Base-by-base conservation (phyloP, 1,140 invertebrate genomes). In the Chironomus striatipennis region DNA sequence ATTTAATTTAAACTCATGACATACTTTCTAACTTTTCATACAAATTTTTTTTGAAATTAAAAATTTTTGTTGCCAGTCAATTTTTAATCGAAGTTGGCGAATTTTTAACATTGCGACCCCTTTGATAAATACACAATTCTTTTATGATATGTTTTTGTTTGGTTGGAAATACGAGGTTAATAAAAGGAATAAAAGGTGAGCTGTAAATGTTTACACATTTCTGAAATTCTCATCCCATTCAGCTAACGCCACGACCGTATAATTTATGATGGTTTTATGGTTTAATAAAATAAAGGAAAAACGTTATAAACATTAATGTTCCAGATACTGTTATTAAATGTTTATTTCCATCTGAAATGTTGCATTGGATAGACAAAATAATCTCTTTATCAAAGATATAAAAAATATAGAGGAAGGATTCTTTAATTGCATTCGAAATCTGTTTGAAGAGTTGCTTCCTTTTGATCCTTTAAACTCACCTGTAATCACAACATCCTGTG, bases 111-210 rank as follows among this genome's bases (percentile, higher is more conserved):
- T n/a, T n/a, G n/a, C n/a, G n/a, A n/a, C n/a, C n/a, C n/a, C n/a
- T n/a, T n/a, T n/a, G n/a, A n/a, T n/a, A n/a, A n/a, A 57, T 57
- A 57, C 47, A 57, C 47, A 57, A 57, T 57, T 57, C 47, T 57
- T 57, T 57, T 57, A 57, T 57, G 47, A 57, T 57, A 57, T 47
- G 43, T 47, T 47, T 12, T 47, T 47, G 15, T 47, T 47, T n/a
- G n/a, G n/a, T n/a, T n/a, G 43, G 8, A 47, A 47, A n/a, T n/a
- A 47, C 9, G 47, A n/a, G n/a, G 47, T n/a, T n/a, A 57, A 57
- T 57, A n/a, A 57, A 57, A 57, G 47, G 47, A 12, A 57, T n/a
- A 57, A 57, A 57, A 57, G 43, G 47, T 57, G 47, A 57, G 47
- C 47, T 57, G 47, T 57, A 57, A 57, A 57, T 57, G 47, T 57